Percentiles rank a stretch among this genome's conserved stretches.
phyloP scores from a whole-genome alignment of 2,113 vertebrate genomes.

The Bungarus multicinctus region DNA sequence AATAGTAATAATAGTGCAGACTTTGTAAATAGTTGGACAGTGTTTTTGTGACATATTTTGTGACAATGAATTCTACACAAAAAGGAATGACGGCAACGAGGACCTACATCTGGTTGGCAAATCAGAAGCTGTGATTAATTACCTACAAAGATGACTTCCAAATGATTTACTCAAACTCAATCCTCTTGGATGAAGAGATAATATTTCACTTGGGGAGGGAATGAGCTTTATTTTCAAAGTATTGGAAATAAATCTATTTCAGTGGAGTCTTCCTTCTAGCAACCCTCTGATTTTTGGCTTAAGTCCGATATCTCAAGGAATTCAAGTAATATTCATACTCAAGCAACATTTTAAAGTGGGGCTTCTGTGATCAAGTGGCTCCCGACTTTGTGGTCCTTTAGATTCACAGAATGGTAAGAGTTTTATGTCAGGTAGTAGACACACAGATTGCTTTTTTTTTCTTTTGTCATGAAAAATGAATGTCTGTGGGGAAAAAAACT shows the following conservation, averaged over 20 bases:
- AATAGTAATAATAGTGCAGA: too few relatives aligned
- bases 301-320: neutral
- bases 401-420: neutral
- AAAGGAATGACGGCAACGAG: neutral
- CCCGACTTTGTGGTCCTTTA: neutral
- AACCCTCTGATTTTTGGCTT: neutral
- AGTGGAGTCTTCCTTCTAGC: neutral
- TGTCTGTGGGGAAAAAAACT: neutral
- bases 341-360: neutral
- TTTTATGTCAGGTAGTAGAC: neutral
- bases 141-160: neutral
- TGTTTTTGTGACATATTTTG: neutral
- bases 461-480: neutral
- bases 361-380: neutral
- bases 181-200: neutral
- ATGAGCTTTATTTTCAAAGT: neutral
- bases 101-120: neutral
- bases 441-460: neutral
- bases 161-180: neutral
- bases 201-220: neutral
- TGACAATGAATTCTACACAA: conserved; percentile 15
- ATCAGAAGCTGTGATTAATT: neutral
- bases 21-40: too few relatives aligned
- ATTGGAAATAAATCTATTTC: neutral
- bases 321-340: neutral